These are phyloP conservation scores for Leptodactylus fuscus DNA, from an alignment of 2,113 vertebrate species.

Conservation along the genomic window DNA sequence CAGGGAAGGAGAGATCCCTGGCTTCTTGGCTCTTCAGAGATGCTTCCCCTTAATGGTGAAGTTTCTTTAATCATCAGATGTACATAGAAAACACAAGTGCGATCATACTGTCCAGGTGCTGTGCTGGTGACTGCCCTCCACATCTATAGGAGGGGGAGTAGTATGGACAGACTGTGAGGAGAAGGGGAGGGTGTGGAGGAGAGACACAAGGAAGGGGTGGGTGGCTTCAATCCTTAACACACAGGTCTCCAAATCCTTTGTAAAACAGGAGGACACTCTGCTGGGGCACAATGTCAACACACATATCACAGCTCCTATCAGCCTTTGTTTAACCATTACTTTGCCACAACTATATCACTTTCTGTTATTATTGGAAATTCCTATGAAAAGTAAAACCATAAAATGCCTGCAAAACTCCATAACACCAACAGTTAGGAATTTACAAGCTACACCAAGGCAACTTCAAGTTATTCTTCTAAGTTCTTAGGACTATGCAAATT, in stretches of 20 bases:
- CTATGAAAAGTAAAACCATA: not conserved
- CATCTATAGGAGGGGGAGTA: constrained; percentile 31
- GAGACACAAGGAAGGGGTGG: constrained; percentile 50
- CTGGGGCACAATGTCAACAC: not conserved
- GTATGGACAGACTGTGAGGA: constrained; percentile 46
- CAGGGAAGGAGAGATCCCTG: constrained; percentile 23
- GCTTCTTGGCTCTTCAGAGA: not conserved
- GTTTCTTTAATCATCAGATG: constrained; percentile 42
- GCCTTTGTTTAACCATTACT: not conserved
- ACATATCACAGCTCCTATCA: not conserved
- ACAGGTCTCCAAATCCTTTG: constrained; percentile 43
- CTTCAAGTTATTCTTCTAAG: not conserved
- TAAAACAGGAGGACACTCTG: not conserved
- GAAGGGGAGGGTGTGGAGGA: constrained; percentile 53
- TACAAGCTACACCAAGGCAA: not conserved
- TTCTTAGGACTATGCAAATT: not conserved
- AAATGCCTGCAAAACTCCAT: not conserved
- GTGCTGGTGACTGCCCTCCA: constrained; percentile 46
- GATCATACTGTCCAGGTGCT: constrained; percentile 53
- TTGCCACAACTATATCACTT: not conserved
- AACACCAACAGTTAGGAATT: not conserved
- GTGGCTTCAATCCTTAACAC: constrained; percentile 54
- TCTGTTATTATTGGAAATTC: not conserved
- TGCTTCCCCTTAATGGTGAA: constrained; percentile 40
- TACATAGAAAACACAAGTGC: not conserved